These are phyloP conservation scores for Eumacrocentrus americanus DNA, from an alignment of 2,888 invertebrate species.

Conservation along the genomic window DNA sequence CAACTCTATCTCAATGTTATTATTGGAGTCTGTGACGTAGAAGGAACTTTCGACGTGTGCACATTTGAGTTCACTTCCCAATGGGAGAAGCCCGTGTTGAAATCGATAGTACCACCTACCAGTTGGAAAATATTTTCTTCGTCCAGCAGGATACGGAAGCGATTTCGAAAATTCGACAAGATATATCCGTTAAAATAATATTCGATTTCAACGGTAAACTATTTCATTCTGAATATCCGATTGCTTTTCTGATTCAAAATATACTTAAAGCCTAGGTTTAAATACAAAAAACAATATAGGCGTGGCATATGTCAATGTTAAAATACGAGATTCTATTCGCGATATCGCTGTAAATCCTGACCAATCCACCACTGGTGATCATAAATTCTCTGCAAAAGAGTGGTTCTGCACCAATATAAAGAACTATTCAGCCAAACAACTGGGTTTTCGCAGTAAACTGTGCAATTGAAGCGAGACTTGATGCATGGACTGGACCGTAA, in stretches of 20 bases:
- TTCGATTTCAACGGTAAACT: neutral
- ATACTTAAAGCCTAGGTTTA: neutral
- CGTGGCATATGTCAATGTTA: slow-evolving; percentile 8
- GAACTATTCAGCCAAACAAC: slow-evolving; percentile 39
- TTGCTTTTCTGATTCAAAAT: neutral
- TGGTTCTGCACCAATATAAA: slow-evolving; percentile 34
- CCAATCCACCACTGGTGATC: slow-evolving; percentile 30
- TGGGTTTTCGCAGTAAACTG: slow-evolving; percentile 39
- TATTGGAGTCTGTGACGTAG: neutral
- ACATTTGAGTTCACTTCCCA: neutral
- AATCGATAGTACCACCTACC: slow-evolving; percentile 21
- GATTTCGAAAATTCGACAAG: slow-evolving; percentile 10
- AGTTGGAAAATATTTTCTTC: slow-evolving; percentile 24
- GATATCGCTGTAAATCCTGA: slow-evolving; percentile 32
- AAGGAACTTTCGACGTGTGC: slow-evolving; percentile 15
- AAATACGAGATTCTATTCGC: slow-evolving; percentile 14
- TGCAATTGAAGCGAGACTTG: slow-evolving; percentile 44
- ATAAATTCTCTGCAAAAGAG: slow-evolving; percentile 30
- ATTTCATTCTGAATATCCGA: too few relatives aligned
- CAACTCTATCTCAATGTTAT: slow-evolving; percentile 18
- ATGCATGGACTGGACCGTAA: slow-evolving; percentile 38
- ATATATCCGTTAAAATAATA: neutral
- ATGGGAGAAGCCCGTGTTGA: neutral
- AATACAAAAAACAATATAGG: neutral
- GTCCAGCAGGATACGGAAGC: neutral